Conservation (phyloP, 2,113 vertebrate species). For the Nyctibius bracteatus region DNA sequence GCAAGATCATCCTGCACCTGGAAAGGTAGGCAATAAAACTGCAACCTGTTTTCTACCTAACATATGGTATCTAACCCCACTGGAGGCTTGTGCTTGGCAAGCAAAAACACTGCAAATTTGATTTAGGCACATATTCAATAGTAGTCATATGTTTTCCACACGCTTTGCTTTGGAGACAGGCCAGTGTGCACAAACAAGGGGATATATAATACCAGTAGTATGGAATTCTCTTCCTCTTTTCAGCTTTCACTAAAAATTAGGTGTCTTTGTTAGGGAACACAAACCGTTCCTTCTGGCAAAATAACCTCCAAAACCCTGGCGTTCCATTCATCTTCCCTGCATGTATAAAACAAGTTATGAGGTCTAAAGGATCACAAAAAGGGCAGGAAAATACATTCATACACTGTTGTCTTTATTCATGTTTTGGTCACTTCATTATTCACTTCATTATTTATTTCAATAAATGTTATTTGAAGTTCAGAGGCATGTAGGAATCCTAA, state of each 20-base stretch:
- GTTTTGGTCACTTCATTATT: conserved; percentile 3
- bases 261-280: conserved; percentile 42
- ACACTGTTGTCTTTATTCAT: background rate
- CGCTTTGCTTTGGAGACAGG: conserved; percentile 27
- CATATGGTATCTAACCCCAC: conserved; percentile 51
- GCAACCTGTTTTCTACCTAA: conserved; percentile 50
- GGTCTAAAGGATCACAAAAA: background rate
- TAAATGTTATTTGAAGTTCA: background rate
- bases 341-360: background rate
- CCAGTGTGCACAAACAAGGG: conserved; percentile 36
- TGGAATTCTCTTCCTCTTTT: conserved; percentile 48
- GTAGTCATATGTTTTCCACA: conserved; percentile 61
- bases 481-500: background rate
- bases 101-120: conserved; percentile 35
- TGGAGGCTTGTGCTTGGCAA: conserved; percentile 45
- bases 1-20: conserved; percentile 18
- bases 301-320: background rate
- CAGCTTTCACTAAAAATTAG: conserved; percentile 45
- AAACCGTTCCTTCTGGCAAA: conserved; percentile 43
- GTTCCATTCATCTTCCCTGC: conserved; percentile 9
- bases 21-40: conserved; percentile 45
- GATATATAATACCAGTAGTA: conserved; percentile 51
- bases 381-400: background rate
- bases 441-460: conserved; percentile 32
- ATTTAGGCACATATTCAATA: conserved; percentile 54